phyloP scores from a whole-genome alignment of 1,140 invertebrate species.

The Psix sp. region DNA sequence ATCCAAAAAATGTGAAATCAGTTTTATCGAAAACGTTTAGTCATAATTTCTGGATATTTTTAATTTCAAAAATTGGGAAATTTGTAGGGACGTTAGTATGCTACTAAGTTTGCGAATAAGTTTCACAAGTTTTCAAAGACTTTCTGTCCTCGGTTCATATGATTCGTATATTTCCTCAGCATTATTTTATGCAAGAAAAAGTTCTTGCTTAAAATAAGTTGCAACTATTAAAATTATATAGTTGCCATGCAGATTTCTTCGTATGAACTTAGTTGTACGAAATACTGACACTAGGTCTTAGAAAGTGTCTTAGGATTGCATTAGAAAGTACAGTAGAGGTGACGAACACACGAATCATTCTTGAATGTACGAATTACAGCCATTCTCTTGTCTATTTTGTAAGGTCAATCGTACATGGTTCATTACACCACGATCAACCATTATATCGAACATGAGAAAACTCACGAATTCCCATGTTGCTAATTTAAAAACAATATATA shows the following conservation, averaged over 20 bases:
- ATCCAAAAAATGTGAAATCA: no score
- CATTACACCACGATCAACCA: slow-evolving; percentile 48
- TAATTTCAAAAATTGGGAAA: no score
- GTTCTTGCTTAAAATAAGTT: no score
- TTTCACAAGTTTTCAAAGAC: no score
- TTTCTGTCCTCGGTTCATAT: no score
- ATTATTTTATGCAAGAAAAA: no score
- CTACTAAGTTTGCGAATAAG: no score
- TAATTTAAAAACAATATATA: slow-evolving; percentile 12
- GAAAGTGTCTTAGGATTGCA: slow-evolving; percentile 51
- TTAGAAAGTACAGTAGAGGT: slow-evolving; percentile 55
- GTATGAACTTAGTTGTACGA: slow-evolving; percentile 17
- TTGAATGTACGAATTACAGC: slow-evolving; percentile 32
- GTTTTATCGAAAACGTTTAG: no score
- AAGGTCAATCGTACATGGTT: slow-evolving; percentile 60
- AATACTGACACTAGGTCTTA: slow-evolving; percentile 54
- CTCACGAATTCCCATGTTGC: slow-evolving; percentile 10
- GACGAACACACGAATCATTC: slow-evolving; percentile 53
- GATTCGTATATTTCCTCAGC: no score
- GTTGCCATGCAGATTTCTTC: slow-evolving; percentile 13
- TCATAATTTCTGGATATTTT: no score
- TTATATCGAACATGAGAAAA: slow-evolving; percentile 34
- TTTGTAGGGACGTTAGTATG: no score
- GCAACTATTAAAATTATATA: not conserved
- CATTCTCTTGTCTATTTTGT: slow-evolving; percentile 58